These are phyloP conservation scores for Chloropsis hardwickii DNA, from an alignment of 2,113 vertebrate species.

Conservation along the genomic window DNA sequence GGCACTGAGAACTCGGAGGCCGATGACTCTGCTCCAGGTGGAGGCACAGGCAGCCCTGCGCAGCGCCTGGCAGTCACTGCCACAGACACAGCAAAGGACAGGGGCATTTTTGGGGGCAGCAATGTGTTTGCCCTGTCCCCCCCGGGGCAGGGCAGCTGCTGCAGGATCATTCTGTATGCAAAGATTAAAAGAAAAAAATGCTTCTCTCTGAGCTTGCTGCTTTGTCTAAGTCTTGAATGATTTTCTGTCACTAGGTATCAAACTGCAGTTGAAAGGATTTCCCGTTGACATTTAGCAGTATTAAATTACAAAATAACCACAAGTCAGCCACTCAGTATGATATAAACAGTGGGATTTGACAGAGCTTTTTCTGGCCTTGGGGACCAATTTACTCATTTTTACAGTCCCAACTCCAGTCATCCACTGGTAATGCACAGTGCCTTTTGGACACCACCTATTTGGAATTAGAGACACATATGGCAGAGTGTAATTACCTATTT, in stretches of 20 bases:
- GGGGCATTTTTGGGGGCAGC: neutral
- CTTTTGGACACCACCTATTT: slow-evolving; percentile 64
- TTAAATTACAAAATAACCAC: slow-evolving; percentile 76
- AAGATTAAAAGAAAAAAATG: slow-evolving; percentile 40
- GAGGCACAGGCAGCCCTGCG: neutral
- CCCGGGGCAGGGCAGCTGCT: slow-evolving; percentile 27
- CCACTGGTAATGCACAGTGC: slow-evolving; percentile 64
- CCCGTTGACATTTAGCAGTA: slow-evolving; percentile 73
- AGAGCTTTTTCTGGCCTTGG: slow-evolving; percentile 70
- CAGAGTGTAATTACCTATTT: slow-evolving; percentile 71
- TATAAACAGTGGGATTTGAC: slow-evolving; percentile 73
- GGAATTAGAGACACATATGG: slow-evolving; percentile 72
- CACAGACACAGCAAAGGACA: neutral
- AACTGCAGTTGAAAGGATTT: slow-evolving; percentile 72
- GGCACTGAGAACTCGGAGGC: neutral
- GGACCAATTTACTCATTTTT: slow-evolving; percentile 76
- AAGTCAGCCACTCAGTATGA: slow-evolving; percentile 72
- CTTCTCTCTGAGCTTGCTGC: slow-evolving; percentile 41
- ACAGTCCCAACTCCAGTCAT: slow-evolving; percentile 66
- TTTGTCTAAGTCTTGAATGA: slow-evolving; percentile 69
- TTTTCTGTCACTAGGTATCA: slow-evolving; percentile 72
- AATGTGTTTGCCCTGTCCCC: neutral
- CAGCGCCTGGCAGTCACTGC: accelerated
- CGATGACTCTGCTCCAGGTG: accelerated
- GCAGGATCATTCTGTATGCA: slow-evolving; percentile 25